Conservation (phyloP, 2,113 vertebrate species). For the Macquaria australasica region DNA sequence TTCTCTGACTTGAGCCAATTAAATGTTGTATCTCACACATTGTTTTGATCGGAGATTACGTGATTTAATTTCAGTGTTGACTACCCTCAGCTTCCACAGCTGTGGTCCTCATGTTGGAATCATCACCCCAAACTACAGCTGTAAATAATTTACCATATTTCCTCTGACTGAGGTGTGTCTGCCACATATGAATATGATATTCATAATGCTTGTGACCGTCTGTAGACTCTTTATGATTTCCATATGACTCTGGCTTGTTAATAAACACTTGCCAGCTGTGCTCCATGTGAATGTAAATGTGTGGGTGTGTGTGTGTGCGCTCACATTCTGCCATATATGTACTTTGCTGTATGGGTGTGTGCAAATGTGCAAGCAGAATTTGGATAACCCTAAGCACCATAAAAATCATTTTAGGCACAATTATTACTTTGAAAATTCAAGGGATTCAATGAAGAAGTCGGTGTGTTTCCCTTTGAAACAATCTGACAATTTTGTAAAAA, state of each 20-base stretch:
- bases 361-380: conserved; percentile 3
- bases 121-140: background rate
- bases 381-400: background rate
- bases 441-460: background rate
- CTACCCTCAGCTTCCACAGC: background rate
- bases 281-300: background rate
- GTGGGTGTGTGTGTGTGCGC: background rate
- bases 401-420: background rate
- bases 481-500: background rate
- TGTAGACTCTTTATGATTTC: background rate
- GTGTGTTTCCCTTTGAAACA: background rate
- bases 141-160: background rate
- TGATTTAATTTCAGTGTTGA: background rate
- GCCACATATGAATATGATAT: background rate
- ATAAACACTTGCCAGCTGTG: conserved; percentile 3
- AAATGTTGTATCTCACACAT: background rate
- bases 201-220: background rate
- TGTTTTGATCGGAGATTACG: background rate
- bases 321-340: background rate
- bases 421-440: background rate
- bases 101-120: background rate
- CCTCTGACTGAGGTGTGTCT: background rate
- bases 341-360: background rate
- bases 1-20: background rate
- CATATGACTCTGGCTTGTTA: background rate